Conservation (phyloP, 2,888 invertebrate species). For the Glyphotaelius pellucidus region DNA sequence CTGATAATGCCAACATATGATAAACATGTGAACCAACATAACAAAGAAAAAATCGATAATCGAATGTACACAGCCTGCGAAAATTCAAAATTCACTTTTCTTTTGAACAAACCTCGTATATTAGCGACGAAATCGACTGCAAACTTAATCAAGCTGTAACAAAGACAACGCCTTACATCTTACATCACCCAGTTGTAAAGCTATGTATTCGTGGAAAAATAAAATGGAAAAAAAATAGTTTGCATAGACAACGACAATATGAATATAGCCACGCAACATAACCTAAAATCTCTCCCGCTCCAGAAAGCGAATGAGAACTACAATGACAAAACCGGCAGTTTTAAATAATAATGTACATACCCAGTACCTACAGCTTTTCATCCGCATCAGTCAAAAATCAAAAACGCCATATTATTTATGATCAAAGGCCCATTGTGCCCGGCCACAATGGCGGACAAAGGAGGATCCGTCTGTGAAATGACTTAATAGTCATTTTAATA, state of each 20-base stretch:
- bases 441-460: slow-evolving; percentile 35
- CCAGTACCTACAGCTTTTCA: not conserved
- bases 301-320: slow-evolving; percentile 17
- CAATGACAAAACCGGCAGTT: slow-evolving; percentile 11
- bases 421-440: slow-evolving; percentile 34
- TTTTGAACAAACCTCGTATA: too few species aligned
- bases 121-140: too few species aligned
- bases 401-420: slow-evolving; percentile 7
- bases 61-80: too few species aligned
- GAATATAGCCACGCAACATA: slow-evolving; percentile 4
- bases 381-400: slow-evolving; percentile 31
- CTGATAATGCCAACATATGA: too few species aligned
- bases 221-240: too few species aligned
- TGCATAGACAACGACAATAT: not conserved
- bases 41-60: too few species aligned
- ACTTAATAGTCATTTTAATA: slow-evolving; percentile 40
- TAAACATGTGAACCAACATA: too few species aligned
- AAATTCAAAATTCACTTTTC: too few species aligned
- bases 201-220: too few species aligned
- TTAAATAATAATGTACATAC: not conserved
- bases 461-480: slow-evolving; percentile 33
- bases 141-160: too few species aligned
- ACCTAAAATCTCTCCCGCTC: not conserved
- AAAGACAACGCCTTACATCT: too few species aligned
- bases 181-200: too few species aligned